phyloP scores from a whole-genome alignment of 2,888 invertebrate species.

The Alentia gelatinosa region DNA sequence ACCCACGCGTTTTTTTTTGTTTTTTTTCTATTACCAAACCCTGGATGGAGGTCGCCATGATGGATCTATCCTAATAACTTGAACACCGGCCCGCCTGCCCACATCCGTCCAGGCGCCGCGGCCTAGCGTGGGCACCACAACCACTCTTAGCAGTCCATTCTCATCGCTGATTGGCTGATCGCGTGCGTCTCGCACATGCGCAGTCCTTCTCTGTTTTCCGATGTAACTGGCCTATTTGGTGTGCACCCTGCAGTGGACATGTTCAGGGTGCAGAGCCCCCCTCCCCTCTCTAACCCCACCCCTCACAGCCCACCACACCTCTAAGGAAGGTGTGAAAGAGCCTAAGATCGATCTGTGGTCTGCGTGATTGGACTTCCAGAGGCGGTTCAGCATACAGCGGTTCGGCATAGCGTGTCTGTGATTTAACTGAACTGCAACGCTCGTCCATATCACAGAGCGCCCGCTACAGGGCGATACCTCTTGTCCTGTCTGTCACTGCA shows the following conservation, averaged over 20 bases:
- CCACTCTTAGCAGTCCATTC: neutral
- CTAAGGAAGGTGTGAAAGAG: neutral
- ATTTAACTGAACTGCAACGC: too few species aligned
- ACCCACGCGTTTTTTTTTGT: neutral
- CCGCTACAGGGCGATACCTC: too few species aligned
- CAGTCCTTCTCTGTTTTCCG: neutral
- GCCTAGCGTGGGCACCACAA: neutral
- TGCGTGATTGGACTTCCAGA: neutral
- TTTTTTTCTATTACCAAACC: neutral
- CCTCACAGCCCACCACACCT: too few species aligned
- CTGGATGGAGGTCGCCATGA: neutral
- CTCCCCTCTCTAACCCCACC: too few species aligned
- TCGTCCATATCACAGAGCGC: too few species aligned
- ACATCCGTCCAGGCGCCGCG: neutral
- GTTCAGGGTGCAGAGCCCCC: neutral
- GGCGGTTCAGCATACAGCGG: too few species aligned
- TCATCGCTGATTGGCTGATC: constrained; percentile 7
- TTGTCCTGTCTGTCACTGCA: too few species aligned
- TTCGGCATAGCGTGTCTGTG: too few species aligned
- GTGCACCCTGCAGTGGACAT: neutral
- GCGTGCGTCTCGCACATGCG: neutral
- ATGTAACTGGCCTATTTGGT: neutral
- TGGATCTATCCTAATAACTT: neutral
- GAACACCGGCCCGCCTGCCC: neutral
- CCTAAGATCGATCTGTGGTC: neutral